Evolutionary conservation across 2,888 invertebrate genomes (phyloP).

Genomic region (Leistus spinibarbis): DNA sequence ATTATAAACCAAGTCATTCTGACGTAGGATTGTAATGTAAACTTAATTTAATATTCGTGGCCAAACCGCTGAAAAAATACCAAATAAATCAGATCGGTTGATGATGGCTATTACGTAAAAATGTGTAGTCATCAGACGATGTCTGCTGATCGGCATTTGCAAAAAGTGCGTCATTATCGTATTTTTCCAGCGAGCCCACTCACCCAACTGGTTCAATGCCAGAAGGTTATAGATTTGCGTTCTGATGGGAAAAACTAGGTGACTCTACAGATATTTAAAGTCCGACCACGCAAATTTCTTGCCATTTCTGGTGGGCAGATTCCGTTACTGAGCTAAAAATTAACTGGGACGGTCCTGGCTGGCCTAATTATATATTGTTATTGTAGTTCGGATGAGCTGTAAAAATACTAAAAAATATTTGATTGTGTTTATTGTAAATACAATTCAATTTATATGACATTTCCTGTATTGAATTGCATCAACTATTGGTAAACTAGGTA

Average conservation of each 20-base stretch:
- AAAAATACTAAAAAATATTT: no score
- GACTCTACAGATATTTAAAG: not conserved
- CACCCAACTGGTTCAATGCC: slow-evolving; percentile 28
- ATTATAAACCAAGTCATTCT: not conserved
- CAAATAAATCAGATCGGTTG: not conserved
- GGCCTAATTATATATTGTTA: not conserved
- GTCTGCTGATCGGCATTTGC: slow-evolving; percentile 8
- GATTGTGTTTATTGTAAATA: not conserved
- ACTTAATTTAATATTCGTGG: not conserved
- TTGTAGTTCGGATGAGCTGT: not conserved
- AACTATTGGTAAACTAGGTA: no score
- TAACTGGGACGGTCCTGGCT: slow-evolving; percentile 20
- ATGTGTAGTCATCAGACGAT: not conserved
- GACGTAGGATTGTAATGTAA: not conserved
- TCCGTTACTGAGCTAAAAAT: slow-evolving; percentile 32
- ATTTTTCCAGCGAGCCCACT: slow-evolving; percentile 28
- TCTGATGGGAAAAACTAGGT: slow-evolving; percentile 5
- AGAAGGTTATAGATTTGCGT: not conserved
- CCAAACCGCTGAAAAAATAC: not conserved
- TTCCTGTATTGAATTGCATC: no score
- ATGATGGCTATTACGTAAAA: not conserved
- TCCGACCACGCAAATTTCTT: not conserved
- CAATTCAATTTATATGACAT: not conserved
- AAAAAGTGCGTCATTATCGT: slow-evolving; percentile 14
- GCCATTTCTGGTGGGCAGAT: slow-evolving; percentile 16